Conservation (phyloP, 2,888 invertebrate species). For the Melipona bicolor region DNA sequence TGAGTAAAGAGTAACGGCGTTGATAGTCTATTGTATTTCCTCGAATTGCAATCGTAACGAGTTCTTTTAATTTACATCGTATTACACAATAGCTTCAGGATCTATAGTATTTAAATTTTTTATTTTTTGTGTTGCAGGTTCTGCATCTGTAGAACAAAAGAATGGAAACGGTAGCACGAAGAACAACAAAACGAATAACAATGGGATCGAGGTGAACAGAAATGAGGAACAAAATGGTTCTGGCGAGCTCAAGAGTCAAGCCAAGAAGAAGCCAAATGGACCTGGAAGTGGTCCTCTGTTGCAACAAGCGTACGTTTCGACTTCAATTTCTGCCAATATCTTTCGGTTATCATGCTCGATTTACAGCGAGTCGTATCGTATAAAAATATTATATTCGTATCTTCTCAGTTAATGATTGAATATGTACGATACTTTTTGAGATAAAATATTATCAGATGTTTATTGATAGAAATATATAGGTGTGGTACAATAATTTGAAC, state of each 20-base stretch:
- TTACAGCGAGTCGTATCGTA: too few species aligned
- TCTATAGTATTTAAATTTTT: background rate
- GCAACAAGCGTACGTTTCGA: conserved; percentile 85
- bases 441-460: too few species aligned
- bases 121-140: conserved; percentile 72
- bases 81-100: background rate
- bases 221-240: conserved; percentile 81
- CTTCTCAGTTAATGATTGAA: too few species aligned
- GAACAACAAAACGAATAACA: conserved; percentile 81
- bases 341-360: background rate
- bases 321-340: background rate
- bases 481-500: too few species aligned
- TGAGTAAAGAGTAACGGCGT: background rate
- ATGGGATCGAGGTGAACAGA: conserved; percentile 81
- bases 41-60: background rate
- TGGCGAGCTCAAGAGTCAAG: conserved; percentile 77
- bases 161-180: conserved; percentile 80
- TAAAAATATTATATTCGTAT: too few species aligned
- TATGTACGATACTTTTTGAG: too few species aligned
- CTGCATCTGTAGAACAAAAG: conserved; percentile 81
- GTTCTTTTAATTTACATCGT: background rate
- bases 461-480: too few species aligned
- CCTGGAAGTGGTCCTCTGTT: conserved; percentile 85
- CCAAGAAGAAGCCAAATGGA: conserved; percentile 79
- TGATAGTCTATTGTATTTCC: background rate